phyloP scores from a whole-genome alignment of 2,888 invertebrate species.

The Drosophila borborema region DNA sequence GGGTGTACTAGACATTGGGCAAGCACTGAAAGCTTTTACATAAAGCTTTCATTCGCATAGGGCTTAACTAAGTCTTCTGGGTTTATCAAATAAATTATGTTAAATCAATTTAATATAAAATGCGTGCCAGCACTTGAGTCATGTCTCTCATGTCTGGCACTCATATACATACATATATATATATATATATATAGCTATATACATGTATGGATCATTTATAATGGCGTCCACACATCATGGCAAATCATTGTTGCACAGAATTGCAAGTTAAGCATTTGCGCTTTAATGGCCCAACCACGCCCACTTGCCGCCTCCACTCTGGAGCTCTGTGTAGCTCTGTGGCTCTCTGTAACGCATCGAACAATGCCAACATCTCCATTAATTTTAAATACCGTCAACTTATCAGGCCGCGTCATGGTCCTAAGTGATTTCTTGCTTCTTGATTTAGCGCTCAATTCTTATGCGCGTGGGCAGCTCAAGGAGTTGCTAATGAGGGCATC shows the following conservation, averaged over 20 bases:
- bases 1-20: conserved; percentile 18
- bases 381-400: conserved; percentile 72
- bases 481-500: neutral
- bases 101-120: conserved; percentile 37
- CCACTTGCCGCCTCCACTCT: conserved; percentile 15
- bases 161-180: neutral
- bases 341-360: conserved; percentile 11
- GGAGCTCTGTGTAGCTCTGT: conserved; percentile 19
- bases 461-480: conserved; percentile 13
- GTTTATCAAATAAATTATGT: conserved; percentile 6
- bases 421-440: conserved; percentile 68
- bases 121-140: neutral
- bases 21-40: conserved; percentile 20
- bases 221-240: conserved; percentile 33
- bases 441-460: conserved; percentile 54
- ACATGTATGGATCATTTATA: conserved; percentile 36
- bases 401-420: conserved; percentile 69
- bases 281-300: conserved; percentile 45
- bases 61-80: neutral
- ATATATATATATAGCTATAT: neutral
- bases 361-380: conserved; percentile 68
- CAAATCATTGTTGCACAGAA: conserved; percentile 40
- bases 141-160: neutral
- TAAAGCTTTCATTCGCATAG: conserved; percentile 21
- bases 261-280: conserved; percentile 52